Conservation (phyloP, 2,888 invertebrate genomes). For the Sesia bembeciformis region DNA sequence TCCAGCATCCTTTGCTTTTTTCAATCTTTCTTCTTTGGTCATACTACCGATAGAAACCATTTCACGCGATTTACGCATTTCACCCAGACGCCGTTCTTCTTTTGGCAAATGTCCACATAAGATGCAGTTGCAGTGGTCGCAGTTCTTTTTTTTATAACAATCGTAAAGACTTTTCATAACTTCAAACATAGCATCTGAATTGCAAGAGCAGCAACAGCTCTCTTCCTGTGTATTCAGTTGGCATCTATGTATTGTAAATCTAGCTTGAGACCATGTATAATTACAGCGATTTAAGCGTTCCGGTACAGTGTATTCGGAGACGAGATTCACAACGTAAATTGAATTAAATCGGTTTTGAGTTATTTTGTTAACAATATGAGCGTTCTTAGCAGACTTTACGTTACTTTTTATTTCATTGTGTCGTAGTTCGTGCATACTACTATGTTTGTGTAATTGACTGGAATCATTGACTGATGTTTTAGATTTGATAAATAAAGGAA, state of each 20-base stretch:
- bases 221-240: slow-evolving; percentile 32
- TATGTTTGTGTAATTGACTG: background rate
- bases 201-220: slow-evolving; percentile 42
- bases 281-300: background rate
- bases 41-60: background rate
- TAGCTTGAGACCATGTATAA: background rate
- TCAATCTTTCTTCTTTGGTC: slow-evolving; percentile 1
- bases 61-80: slow-evolving; percentile 7
- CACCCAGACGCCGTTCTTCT: slow-evolving; percentile 19
- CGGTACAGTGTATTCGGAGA: background rate
- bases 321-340: background rate
- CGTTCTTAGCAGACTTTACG: background rate
- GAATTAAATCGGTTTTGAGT: background rate
- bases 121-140: slow-evolving; percentile 45
- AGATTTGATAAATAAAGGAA: background rate
- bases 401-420: background rate
- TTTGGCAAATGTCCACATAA: slow-evolving; percentile 37
- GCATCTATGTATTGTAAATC: slow-evolving; percentile 25
- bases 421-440: background rate
- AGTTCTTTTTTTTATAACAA: slow-evolving; percentile 53
- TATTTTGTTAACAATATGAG: background rate
- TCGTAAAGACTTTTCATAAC: slow-evolving; percentile 59
- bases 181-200: slow-evolving; percentile 58
- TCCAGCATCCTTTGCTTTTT: slow-evolving; percentile 4
- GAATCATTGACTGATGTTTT: background rate